phyloP scores from a whole-genome alignment of 2,113 vertebrate genomes.

The Notothenia coriiceps region DNA sequence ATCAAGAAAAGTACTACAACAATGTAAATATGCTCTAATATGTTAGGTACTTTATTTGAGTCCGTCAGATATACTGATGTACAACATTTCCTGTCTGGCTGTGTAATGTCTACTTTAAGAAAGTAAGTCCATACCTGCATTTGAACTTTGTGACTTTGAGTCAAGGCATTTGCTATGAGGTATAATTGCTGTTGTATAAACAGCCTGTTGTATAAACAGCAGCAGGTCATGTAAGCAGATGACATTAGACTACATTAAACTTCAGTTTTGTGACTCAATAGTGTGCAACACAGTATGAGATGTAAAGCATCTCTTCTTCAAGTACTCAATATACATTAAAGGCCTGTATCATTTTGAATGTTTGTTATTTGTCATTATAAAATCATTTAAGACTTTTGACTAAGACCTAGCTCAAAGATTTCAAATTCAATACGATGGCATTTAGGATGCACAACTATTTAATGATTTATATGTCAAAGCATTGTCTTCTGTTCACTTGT shows the following conservation, averaged over 20 bases:
- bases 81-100: not conserved
- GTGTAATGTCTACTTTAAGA: not conserved
- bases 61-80: not conserved
- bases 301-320: too few relatives aligned
- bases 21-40: too few relatives aligned
- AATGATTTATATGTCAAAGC: not conserved
- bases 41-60: too few relatives aligned
- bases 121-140: not conserved
- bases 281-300: not conserved
- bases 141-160: constrained; percentile 20
- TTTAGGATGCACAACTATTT: not conserved
- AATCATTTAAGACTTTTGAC: not conserved
- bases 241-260: not conserved
- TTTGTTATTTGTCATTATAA: too few relatives aligned
- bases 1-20: too few relatives aligned
- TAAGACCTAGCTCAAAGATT: not conserved
- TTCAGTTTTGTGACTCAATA: constrained; percentile 6
- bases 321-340: too few relatives aligned
- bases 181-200: too few relatives aligned
- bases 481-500: not conserved
- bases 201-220: constrained; percentile 1
- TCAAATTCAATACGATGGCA: not conserved
- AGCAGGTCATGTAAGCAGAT: not conserved
- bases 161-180: not conserved
- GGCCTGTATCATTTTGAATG: too few relatives aligned